Base-by-base conservation (phyloP, 2,888 invertebrate genomes). In the Oxyteleia sp. region DNA sequence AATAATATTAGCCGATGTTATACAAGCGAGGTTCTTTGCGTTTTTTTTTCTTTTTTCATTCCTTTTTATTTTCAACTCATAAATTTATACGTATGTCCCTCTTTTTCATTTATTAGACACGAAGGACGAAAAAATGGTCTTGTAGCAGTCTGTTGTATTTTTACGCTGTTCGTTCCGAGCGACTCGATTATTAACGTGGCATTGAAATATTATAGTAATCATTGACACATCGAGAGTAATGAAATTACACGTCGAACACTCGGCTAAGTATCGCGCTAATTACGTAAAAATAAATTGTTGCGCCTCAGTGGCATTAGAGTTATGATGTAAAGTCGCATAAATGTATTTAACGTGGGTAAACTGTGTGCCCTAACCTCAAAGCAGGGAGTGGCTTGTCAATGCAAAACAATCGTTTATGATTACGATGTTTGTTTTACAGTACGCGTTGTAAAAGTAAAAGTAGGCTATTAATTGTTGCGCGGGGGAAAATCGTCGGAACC, bases 1-100 rank as follows among this genome's bases (percentile, higher is more conserved):
- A 91, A 91, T 91, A 89, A 92, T 90, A 91, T 87, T 81, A 57
- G 79, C 83, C 71, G n/a, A n/a, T n/a, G n/a, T n/a, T n/a, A n/a
- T 74, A 29, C 41, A 29, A 75, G 16, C 59, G 43, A 38, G 29
- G 47, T 49, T 53, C 32, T 51, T 18, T 11, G 11, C 41, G 8
- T 5, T 51, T 32, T 15, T 38, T 51, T n/a, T 26, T 5, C 26
- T n/a, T n/a, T n/a, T n/a, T n/a, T n/a, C n/a, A n/a, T n/a, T n/a
- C n/a, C n/a, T n/a, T n/a, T n/a, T n/a, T 26, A 5, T 26, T 26
- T 26, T 5, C 26, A 26, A 2, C 26, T 26, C 26, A 5, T 32
- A 2, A 32, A 4, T 10, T 32, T 8, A 10, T 10, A 32, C 10
- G 10, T 10, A 2, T 32, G 32, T 32, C 11, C 7, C 13, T 23